Evolutionary conservation across 1,140 invertebrate species (phyloP), one percentile per base, ranked within the genome.

Genomic region (Drosophila biarmipes): DNA sequence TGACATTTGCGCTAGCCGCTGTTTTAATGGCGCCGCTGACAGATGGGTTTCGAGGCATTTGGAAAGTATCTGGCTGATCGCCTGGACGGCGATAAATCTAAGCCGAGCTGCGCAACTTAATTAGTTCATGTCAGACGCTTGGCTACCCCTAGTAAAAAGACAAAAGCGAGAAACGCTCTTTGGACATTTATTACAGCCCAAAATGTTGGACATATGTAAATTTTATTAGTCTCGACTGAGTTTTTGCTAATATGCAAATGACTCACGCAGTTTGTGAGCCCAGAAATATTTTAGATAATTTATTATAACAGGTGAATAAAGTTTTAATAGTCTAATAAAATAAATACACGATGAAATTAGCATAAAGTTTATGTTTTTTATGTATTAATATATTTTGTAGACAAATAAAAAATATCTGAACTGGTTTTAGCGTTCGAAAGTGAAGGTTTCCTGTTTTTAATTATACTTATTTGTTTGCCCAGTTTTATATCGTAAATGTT

Each of bases 81-180:
- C 29, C 73, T 58, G 68, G 78, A 73, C 46, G 56, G 68, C 64
- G 51, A 73, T 86, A 86, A 86, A 87, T 86, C 79, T 75, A 81
- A 82, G 67, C 54, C 61, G 57, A 51, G 68, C 63, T 63, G 64
- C 82, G 82, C 78, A 86, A 89, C 82, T 86, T 82, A 86, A 86
- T 86, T 86, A 86, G 82, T 89, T 62, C 84, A 89, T 61, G 71
- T 89, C 84, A 58, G 34, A 76, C 64, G 78, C 67, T 78, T 73
- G 73, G 72, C 49, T 66, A 75, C 62, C 48, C 55, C 27, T 5
- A 37, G 35, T 29, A 40, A 51, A 69, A 31, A 27, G 14, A 48
- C 35, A 61, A 49, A 52, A 10, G 37, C 54, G 37, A 37, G 52
- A 67, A 38, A 58, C 35, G 48, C 66, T 62, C 34, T 35, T 14